Conservation (phyloP, 30 jellyfish, hydroid and myxozoan species). For the Mastigias papua region DNA sequence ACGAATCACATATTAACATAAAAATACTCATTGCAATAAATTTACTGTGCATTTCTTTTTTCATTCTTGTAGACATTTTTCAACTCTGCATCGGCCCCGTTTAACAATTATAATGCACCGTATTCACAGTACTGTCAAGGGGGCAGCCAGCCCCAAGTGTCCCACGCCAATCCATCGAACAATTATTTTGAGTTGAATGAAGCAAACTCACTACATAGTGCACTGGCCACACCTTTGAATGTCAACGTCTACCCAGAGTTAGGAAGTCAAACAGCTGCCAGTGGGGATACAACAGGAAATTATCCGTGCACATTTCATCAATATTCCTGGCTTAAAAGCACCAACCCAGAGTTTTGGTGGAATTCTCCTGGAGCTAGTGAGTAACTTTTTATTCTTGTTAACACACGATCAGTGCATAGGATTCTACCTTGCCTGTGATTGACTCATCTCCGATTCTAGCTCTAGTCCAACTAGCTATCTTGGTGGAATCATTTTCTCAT, state of each 20-base stretch:
- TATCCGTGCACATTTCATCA: conserved; percentile 73
- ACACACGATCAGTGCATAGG: too few relatives aligned
- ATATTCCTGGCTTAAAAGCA: conserved; percentile 69
- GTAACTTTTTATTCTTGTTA: neutral
- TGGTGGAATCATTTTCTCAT: too few relatives aligned
- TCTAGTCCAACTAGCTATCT: too few relatives aligned
- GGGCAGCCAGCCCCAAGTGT: conserved; percentile 44
- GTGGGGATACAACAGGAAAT: conserved; percentile 25
- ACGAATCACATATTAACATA: too few relatives aligned
- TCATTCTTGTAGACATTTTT: conserved; percentile 40
- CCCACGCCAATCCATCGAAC: conserved; percentile 46
- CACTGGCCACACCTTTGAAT: conserved; percentile 43
- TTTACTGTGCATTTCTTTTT: too few relatives aligned
- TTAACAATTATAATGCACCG: conserved; percentile 39
- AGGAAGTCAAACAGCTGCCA: conserved; percentile 35
- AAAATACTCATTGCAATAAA: too few relatives aligned
- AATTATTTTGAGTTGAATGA: conserved; percentile 46
- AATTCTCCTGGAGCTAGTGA: conserved; percentile 56
- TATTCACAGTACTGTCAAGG: conserved; percentile 60
- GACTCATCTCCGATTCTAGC: too few relatives aligned
- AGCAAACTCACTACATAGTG: conserved; percentile 34
- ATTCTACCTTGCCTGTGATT: too few relatives aligned
- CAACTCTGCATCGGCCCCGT: conserved; percentile 55
- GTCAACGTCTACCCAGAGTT: conserved; percentile 47
- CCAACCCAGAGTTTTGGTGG: conserved; percentile 79